Evolutionary conservation across 2,888 invertebrate species (phyloP).

Genomic region (Oscheius sp.): DNA sequence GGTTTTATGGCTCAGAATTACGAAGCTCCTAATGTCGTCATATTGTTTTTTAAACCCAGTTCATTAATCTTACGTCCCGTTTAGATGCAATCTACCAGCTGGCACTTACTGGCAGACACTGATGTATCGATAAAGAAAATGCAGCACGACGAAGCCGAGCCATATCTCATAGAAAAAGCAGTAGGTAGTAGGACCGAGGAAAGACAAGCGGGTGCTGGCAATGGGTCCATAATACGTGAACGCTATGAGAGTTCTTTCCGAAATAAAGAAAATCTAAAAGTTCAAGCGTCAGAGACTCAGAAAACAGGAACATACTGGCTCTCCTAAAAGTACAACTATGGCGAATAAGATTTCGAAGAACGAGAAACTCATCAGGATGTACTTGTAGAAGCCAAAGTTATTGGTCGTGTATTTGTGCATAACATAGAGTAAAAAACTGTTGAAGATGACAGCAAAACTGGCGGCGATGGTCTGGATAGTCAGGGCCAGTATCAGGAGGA

Average conservation of each 20-base stretch:
- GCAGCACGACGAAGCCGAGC: conserved; percentile 12
- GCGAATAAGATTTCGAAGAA: conserved; percentile 20
- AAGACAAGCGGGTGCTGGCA: neutral
- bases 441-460: conserved; percentile 16
- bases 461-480: conserved; percentile 11
- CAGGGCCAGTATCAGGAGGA: conserved; percentile 1
- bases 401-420: conserved; percentile 14
- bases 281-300: neutral
- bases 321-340: conserved; percentile 4
- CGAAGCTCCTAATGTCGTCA: no score
- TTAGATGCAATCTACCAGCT: no score
- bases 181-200: conserved; percentile 15
- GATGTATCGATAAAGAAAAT: conserved; percentile 16
- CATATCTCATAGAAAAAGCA: conserved; percentile 21
- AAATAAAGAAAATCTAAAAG: conserved; percentile 19
- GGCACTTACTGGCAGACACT: conserved; percentile 14
- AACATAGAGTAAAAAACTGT: conserved; percentile 6
- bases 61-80: no score
- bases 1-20: no score
- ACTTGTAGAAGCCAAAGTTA: conserved; percentile 19
- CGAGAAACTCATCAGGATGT: conserved; percentile 29
- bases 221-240: conserved; percentile 24
- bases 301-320: neutral
- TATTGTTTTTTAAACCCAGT: no score
- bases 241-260: conserved; percentile 15